These are phyloP conservation scores for Thysanoteuthis rhombus DNA, from an alignment of 2,888 invertebrate species.

Conservation along the genomic window DNA sequence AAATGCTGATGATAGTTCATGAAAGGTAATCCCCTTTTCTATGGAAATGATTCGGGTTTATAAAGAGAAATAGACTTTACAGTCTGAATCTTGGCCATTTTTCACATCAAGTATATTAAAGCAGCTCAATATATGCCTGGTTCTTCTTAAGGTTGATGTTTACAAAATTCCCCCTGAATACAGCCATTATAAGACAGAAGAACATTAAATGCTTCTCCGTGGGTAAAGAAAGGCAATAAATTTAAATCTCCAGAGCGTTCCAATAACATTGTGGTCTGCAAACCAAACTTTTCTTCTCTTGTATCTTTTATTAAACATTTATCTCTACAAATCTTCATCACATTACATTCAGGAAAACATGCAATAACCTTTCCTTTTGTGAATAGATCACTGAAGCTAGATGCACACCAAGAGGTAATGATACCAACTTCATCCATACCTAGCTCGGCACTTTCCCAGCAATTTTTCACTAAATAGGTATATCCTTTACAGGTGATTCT, in stretches of 20 bases:
- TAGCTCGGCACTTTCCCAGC: neutral
- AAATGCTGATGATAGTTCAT: too few relatives aligned
- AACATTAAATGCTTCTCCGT: neutral
- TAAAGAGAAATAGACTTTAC: neutral
- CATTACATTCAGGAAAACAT: neutral
- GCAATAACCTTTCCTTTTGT: neutral
- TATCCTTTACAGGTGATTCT: neutral
- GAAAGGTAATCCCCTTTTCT: neutral
- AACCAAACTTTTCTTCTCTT: neutral
- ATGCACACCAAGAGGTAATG: neutral
- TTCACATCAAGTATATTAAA: neutral
- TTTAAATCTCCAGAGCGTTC: neutral
- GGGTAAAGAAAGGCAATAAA: neutral
- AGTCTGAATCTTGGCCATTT: neutral
- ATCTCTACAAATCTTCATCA: neutral
- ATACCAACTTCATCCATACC: neutral
- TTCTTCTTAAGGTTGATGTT: neutral
- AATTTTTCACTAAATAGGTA: neutral
- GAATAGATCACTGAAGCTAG: neutral
- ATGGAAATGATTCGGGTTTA: neutral
- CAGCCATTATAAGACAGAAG: neutral
- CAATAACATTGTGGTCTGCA: neutral
- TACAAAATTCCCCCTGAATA: neutral
- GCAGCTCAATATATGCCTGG: neutral
- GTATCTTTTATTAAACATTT: neutral